A percentile compares a stretch with the other conserved stretches of the same genome.
These are phyloP conservation scores for Theocolax elegans DNA, from an alignment of 1,140 invertebrate genomes.

Conservation along the genomic window DNA sequence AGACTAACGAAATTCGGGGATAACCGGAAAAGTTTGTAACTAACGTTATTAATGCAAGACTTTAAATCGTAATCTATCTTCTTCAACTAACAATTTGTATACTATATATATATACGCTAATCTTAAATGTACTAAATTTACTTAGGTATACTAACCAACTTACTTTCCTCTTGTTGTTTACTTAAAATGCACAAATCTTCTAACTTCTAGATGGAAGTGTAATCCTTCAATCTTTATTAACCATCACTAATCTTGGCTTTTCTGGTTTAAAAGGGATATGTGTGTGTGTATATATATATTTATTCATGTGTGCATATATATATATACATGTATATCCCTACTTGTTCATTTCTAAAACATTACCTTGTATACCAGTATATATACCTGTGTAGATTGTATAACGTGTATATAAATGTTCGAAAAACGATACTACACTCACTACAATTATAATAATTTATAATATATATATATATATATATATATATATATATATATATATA, in stretches of 20 bases:
- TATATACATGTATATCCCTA: too few species aligned
- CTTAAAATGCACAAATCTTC: neutral
- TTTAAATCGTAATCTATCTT: neutral
- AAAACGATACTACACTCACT: too few species aligned
- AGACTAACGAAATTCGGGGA: slow-evolving; percentile 55
- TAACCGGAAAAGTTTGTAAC: slow-evolving; percentile 45
- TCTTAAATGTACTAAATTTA: neutral
- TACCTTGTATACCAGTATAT: too few species aligned
- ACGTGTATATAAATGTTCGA: too few species aligned
- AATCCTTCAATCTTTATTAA: neutral
- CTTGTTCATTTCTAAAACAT: too few species aligned
- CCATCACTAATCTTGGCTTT: neutral
- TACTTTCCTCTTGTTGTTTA: slow-evolving; percentile 20
- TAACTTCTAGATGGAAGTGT: neutral
- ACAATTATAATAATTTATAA: too few species aligned
- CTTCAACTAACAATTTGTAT: neutral
- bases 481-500: too few species aligned
- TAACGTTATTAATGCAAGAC: slow-evolving; percentile 9
- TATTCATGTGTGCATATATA: too few species aligned
- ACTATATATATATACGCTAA: neutral
- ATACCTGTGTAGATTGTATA: too few species aligned
- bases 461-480: too few species aligned
- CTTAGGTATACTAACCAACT: slow-evolving; percentile 45
- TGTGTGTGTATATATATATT: neutral
- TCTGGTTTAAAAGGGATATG: neutral